Evolutionary conservation across 1,140 invertebrate species (phyloP), one percentile per base, ranked within the genome.

Genomic region (Zophobas atratus): DNA sequence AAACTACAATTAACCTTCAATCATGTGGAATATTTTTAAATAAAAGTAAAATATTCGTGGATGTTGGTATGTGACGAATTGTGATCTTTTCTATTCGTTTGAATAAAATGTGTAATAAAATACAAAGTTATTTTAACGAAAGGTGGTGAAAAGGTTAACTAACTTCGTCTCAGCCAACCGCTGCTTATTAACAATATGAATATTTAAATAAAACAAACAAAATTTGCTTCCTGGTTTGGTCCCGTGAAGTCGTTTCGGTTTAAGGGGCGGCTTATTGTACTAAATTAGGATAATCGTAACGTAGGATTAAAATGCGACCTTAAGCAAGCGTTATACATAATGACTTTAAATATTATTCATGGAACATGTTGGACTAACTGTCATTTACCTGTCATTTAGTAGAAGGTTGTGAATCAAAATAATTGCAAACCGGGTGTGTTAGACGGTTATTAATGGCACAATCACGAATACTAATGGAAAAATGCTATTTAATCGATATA

Each of bases 1-100:
- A 46, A 46, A 46, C 3, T 46, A 35, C 36, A 60, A 60, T 60
- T 60, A 60, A 60, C 56, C 56, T 60, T 60, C 56, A 38, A 8
- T 46, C 8, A 46, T 46, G 43, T 46, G 8, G 43, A 36, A 60
- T 36, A 36, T 60, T 60, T 60, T 8, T 36, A 60, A 36, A 38
- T n/a, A 57, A 8, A 53, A 6, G 20, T 32, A 8, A 53, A 53
- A 53, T 53, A 53, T 53, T 53, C 6, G 3, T 8, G 20, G 20
- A 20, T 46, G 3, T 46, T 20, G 49, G 4, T 53, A 53, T 53
- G 3, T 57, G 4, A 36, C 5, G 56, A 60, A 60, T 60, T 60
- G 35, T 1, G 56, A 36, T 60, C 35, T 60, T 60, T 60, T 46
- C 43, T 4, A 8, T 46, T 46, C 3, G 3, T 46, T 46, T 46